Conservation (phyloP, 2,113 vertebrate species). For the Ginglymostoma cirratum region DNA sequence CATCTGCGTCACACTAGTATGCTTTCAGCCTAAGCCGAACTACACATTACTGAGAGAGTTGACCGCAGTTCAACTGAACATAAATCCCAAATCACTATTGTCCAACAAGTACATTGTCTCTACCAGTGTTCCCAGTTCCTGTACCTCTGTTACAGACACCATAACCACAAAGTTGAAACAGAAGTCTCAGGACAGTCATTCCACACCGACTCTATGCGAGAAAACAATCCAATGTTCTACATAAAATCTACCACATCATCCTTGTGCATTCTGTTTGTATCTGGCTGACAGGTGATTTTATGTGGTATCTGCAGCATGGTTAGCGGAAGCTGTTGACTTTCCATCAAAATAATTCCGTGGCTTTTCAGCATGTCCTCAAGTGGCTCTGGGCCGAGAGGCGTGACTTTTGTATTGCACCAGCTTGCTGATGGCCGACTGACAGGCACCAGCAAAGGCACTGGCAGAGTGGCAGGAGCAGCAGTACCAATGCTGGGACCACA, state of each 20-base stretch:
- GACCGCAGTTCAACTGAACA: background rate
- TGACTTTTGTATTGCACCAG: background rate
- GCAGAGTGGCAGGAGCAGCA: background rate
- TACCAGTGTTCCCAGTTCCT: no score
- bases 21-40: background rate
- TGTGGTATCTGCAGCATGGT: background rate
- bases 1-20: background rate
- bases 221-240: background rate
- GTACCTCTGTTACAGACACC: background rate
- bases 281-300: background rate
- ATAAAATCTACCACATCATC: background rate
- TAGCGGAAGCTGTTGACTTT: background rate
- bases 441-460: background rate
- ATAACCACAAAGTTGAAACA: background rate
- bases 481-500: background rate
- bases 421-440: background rate
- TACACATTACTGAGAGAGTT: background rate
- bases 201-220: background rate
- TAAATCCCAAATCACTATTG: background rate
- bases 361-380: background rate
- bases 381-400: background rate
- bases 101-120: background rate
- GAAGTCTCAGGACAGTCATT: background rate
- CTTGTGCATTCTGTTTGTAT: background rate
- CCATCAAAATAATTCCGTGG: no score